Conservation (phyloP, 2,113 vertebrate genomes). For the Turnix velox region DNA sequence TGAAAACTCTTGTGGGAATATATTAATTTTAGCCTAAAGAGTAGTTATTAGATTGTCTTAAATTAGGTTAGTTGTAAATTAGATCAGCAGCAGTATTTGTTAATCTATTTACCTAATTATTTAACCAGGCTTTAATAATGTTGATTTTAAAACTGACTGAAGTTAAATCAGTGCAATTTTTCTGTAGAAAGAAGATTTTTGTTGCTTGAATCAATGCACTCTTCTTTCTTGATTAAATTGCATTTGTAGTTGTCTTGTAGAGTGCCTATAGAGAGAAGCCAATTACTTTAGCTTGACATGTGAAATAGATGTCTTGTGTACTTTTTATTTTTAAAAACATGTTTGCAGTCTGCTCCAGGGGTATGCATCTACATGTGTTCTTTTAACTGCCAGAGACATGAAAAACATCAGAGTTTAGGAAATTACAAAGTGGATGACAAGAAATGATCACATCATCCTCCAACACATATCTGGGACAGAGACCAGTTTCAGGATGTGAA, state of each 20-base stretch:
- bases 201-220: neutral
- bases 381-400: neutral
- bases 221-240: neutral
- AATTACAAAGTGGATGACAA: conserved; percentile 14
- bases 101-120: conserved; percentile 28
- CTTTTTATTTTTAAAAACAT: neutral
- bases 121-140: neutral
- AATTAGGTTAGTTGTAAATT: conserved; percentile 27
- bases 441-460: neutral
- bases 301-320: neutral
- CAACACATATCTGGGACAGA: neutral
- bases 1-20: neutral
- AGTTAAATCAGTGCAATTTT: neutral
- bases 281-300: neutral
- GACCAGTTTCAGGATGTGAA: neutral
- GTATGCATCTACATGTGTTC: neutral
- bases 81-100: neutral
- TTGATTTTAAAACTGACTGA: neutral
- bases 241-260: neutral
- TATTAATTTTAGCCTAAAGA: neutral
- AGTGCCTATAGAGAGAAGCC: neutral
- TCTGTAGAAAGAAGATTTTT: neutral
- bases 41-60: neutral
- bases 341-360: neutral
- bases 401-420: conserved; percentile 20